Percentiles rank a stretch among this genome's conserved stretches.
phyloP scores from a whole-genome alignment of 2,888 invertebrate species.

The Xylophagus ater region DNA sequence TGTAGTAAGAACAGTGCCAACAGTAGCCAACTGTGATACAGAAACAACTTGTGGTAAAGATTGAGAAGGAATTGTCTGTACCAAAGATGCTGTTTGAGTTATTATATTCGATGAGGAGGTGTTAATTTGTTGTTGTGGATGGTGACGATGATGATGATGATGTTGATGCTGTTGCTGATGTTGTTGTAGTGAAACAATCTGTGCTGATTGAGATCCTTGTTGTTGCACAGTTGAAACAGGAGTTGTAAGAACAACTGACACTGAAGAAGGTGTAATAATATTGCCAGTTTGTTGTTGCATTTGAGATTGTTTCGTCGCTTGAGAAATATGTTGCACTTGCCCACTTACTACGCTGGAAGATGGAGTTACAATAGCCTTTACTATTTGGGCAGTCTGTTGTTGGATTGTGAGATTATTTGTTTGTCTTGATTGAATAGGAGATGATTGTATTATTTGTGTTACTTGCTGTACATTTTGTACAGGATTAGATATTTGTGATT shows the following conservation, averaged over 20 bases:
- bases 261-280: conserved; percentile 29
- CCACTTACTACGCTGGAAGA: conserved; percentile 31
- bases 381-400: conserved; percentile 33
- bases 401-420: conserved; percentile 24
- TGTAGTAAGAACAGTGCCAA: conserved; percentile 36
- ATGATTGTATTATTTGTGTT: conserved; percentile 23
- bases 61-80: conserved; percentile 35
- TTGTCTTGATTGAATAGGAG: conserved; percentile 24
- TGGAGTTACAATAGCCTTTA: conserved; percentile 36
- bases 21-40: conserved; percentile 37
- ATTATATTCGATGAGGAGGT: conserved; percentile 26
- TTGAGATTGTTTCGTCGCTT: conserved; percentile 25
- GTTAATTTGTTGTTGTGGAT: conserved; percentile 32
- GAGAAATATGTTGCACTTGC: conserved; percentile 41
- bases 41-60: conserved; percentile 38
- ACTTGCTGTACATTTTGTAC: conserved; percentile 20
- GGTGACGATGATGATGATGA: no score
- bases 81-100: conserved; percentile 28
- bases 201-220: conserved; percentile 23
- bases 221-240: conserved; percentile 29
- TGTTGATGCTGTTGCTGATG: conserved; percentile 23
- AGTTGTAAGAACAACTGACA: conserved; percentile 38
- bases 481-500: conserved; percentile 20
- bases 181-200: conserved; percentile 29
- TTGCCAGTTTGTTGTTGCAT: conserved; percentile 25